Conservation (phyloP, 2,888 invertebrate genomes). For the Linyphia triangularis region DNA sequence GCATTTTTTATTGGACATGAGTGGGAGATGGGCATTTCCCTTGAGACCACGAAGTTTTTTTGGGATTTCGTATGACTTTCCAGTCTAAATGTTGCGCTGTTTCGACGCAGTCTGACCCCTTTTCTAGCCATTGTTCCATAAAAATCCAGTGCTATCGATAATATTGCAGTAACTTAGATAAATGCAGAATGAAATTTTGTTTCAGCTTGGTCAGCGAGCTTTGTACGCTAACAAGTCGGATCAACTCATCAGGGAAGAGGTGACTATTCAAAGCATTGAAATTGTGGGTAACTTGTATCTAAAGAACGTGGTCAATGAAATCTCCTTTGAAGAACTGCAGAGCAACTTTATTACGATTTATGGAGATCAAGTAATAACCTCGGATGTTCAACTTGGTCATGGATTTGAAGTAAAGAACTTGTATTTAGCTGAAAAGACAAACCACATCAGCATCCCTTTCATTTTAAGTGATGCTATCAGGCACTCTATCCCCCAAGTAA, state of each 20-base stretch:
- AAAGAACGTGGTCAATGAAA: background rate
- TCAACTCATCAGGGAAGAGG: slow-evolving; percentile 22
- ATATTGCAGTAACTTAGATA: too few relatives aligned
- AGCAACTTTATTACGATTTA: slow-evolving; percentile 7
- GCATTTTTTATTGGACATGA: too few relatives aligned
- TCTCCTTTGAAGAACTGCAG: slow-evolving; percentile 11
- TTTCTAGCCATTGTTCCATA: too few relatives aligned
- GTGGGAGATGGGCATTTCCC: too few relatives aligned
- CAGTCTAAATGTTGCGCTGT: too few relatives aligned
- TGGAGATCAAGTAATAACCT: slow-evolving; percentile 31
- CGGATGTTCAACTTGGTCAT: slow-evolving; percentile 4
- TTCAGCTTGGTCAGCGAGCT: slow-evolving; percentile 14
- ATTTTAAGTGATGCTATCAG: slow-evolving; percentile 56
- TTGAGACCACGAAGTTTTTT: too few relatives aligned
- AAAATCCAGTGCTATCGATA: too few relatives aligned
- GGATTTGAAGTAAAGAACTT: background rate
- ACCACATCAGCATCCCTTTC: background rate
- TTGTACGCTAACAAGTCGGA: slow-evolving; percentile 30
- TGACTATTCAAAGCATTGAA: slow-evolving; percentile 6
- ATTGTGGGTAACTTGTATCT: slow-evolving; percentile 43
- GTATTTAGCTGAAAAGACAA: background rate
- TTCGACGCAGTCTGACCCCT: too few relatives aligned
- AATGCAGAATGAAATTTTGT: background rate
- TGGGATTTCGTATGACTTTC: too few relatives aligned
- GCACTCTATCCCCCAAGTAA: slow-evolving; percentile 53